Base-by-base conservation (phyloP, 1,140 invertebrate species). In the Drosophila sulfurigaster region DNA sequence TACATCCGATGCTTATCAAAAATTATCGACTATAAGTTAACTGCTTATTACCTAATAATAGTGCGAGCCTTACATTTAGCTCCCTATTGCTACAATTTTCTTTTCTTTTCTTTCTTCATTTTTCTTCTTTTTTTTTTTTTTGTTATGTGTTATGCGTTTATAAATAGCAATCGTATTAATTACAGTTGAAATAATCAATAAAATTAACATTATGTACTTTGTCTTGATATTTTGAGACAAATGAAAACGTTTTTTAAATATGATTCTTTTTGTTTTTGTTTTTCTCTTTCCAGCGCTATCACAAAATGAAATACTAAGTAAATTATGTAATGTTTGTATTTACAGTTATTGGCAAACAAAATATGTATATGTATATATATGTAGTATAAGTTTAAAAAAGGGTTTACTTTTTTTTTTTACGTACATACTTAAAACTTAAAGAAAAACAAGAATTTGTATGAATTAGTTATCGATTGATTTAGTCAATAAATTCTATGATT, bases 281-380 rank as follows among this genome's bases (percentile, higher is more conserved):
- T 49, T 72, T 67, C 15, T 51, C 48, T 64, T 57, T 62, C 20
- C 35, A 70, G 13, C 72, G 13, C 72, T 86, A 86, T 86, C 82
- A 86, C 82, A 86, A 86, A 87, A 88, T 82, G 62, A 88, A 88
- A 86, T 86, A 88, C 83, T 82, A 86, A 79, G 51, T 89, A 62
- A 58, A 85, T 75, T 52, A 68, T 68, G 20, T 41, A 59, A 57
- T 46, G 41, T 74, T 60, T 70, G 28, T 74, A 75, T 78, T 51
- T 75, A 78, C 75, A 78, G 54, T 30, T 62, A 49, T 32, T 60
- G 20, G 38, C 38, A 63, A 59, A 67, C 20, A 25, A 68, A 58
- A 35, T n/a, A 11, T 65, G 13, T 52, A 20, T 20, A 20, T 20
- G 20, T 3, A 20, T 25, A 25, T 25, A 25, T 25, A 25, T 16